Conservation (phyloP, 2,797 vertebrate species). For the Chrysolophus pictus region DNA sequence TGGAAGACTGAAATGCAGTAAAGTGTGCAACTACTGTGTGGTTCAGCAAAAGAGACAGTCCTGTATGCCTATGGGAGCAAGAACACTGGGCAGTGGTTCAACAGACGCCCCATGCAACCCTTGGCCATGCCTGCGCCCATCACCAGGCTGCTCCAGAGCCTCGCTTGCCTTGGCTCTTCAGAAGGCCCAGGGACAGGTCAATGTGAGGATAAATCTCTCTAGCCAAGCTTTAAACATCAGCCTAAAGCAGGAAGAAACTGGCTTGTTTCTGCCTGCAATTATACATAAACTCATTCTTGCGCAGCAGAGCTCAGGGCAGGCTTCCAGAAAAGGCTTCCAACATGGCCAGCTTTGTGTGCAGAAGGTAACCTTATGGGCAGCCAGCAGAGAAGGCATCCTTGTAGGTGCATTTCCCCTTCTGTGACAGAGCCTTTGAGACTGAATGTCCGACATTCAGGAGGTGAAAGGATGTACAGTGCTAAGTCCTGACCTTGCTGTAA, state of each 20-base stretch:
- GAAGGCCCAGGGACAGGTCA: neutral
- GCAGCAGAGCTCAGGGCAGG: neutral
- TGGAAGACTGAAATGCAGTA: neutral
- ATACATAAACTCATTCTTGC: neutral
- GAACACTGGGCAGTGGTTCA: neutral
- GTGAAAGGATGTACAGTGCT: neutral
- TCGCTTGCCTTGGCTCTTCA: neutral
- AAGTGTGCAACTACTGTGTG: neutral
- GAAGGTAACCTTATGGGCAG: neutral
- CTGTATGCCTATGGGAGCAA: neutral
- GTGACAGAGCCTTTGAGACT: slow-evolving; percentile 22
- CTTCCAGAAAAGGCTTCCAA: neutral
- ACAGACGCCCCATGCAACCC: neutral
- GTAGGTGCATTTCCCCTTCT: neutral
- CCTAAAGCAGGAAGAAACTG: neutral
- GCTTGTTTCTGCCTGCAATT: neutral
- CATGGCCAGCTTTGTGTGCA: neutral
- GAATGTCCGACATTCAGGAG: neutral
- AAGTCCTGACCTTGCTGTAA: slow-evolving; percentile 50
- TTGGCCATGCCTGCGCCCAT: neutral
- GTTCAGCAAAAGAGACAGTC: neutral
- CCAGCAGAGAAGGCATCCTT: neutral
- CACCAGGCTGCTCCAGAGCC: neutral
- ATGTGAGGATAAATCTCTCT: neutral
- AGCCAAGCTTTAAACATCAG: neutral